A percentile compares a stretch with the other conserved stretches of the same genome.
phyloP scores from a whole-genome alignment of 2,113 vertebrate genomes.

The Heterocephalus glaber region DNA sequence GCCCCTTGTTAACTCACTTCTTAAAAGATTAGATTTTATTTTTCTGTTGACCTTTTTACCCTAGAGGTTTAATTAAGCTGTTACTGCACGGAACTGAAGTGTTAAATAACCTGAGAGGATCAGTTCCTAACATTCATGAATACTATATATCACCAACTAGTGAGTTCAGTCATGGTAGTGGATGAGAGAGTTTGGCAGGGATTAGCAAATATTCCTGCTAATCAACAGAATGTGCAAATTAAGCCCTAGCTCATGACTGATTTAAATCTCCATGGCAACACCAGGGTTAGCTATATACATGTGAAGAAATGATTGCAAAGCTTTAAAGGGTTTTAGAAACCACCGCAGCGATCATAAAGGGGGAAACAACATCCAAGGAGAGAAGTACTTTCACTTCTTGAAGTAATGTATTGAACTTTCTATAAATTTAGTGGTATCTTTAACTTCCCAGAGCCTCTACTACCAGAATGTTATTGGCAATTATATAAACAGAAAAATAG shows the following conservation, averaged over 20 bases:
- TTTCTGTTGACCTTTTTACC: slow-evolving; percentile 36
- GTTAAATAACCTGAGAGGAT: slow-evolving; percentile 55
- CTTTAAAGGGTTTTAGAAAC: slow-evolving; percentile 20
- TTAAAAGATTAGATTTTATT: slow-evolving; percentile 45
- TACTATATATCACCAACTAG: background rate
- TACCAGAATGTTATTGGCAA: background rate
- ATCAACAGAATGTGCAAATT: slow-evolving; percentile 62
- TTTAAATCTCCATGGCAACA: slow-evolving; percentile 58
- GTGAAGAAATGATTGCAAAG: slow-evolving; percentile 56
- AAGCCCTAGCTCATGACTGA: background rate
- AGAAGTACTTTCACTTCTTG: background rate
- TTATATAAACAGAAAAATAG: background rate
- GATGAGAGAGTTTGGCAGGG: slow-evolving; percentile 37
- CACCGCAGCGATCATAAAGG: background rate
- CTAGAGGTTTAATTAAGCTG: slow-evolving; percentile 61
- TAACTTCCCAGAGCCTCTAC: background rate
- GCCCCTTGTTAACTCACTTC: slow-evolving; percentile 47
- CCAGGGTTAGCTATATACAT: background rate
- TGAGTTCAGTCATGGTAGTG: slow-evolving; percentile 49
- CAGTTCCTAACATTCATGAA: slow-evolving; percentile 51
- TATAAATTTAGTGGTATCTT: background rate
- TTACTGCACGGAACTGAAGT: slow-evolving; percentile 60
- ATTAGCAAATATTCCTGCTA: slow-evolving; percentile 45
- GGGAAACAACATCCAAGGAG: background rate
- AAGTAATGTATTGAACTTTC: slow-evolving; percentile 31